Base-by-base conservation (phyloP, 23 tunicate species). In the Aplidium turbinatum region DNA sequence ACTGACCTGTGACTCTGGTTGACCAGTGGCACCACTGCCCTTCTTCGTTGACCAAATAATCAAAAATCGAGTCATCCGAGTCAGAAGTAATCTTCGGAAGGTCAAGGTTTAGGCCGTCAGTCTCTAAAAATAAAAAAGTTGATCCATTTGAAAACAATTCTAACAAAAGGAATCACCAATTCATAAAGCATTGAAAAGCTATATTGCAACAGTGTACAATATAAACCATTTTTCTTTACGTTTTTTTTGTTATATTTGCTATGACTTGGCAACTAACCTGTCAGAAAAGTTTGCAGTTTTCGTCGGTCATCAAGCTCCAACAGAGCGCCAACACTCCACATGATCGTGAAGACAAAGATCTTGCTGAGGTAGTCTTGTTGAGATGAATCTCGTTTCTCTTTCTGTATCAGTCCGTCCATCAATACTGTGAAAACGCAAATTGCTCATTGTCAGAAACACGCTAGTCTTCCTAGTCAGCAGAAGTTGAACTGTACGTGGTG, bases 291-390 rank as follows among this genome's bases (percentile, higher is more conserved):
- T 60, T 91, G 97, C 58, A 91, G 18, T 55, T 91, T 91, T 31
- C 72, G 58, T 58, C 97, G 51, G 77, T 91, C 97, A 33, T 91
- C 91, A 3, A 91, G 42, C 55, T 91, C 97, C 60, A 91, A 38
- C 65, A 91, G 46, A 9, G 97, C 97, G 11, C 97, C 97, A 47
- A 91, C 74, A 48, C 97, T 91, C 97, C 97, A 91, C 97, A 91
- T 91, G 24, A 91, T 11, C 4, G 83, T 76, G 60, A 91, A 91
- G 32, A 68, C 78, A 48, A 78, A 84, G 23, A 91, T 72, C 52
- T 84, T 91, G 78, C 79, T 76, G 46, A 91, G 74, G 25, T 77
- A 62, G 45, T 71, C 85, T 26, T 39, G 11, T 18, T 27, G 21
- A 24, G 78, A 56, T 13, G 39, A 75, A 13, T 64, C 58, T 30